These are phyloP conservation scores for Dendrocincla fuliginosa DNA, from an alignment of 2,797 vertebrate species.

Conservation along the genomic window DNA sequence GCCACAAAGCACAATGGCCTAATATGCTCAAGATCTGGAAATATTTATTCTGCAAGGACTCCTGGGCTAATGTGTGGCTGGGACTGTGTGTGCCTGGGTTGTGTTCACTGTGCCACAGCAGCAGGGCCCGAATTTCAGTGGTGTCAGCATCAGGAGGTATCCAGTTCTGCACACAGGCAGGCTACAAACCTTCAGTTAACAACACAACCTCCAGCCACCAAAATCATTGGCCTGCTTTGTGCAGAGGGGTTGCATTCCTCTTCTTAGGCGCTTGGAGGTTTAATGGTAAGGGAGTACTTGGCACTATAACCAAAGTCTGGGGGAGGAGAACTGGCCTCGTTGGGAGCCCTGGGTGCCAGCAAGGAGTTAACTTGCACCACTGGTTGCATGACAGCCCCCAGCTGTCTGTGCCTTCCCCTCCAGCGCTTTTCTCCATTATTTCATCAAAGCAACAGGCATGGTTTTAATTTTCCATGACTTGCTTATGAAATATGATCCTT, in stretches of 20 bases:
- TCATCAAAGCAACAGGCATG: conserved; percentile 62
- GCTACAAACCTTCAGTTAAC: not conserved
- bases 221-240: not conserved
- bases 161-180: not conserved
- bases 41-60: not conserved
- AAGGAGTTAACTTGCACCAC: conserved; percentile 53
- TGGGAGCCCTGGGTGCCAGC: not conserved
- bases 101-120: not conserved
- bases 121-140: not conserved
- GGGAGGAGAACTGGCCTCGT: not conserved
- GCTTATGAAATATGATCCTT: conserved; percentile 55
- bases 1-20: not conserved
- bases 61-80: not conserved
- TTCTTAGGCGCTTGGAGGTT: not conserved
- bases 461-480: conserved; percentile 67
- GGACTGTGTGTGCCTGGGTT: not conserved
- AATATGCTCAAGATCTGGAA: not conserved
- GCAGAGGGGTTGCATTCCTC: not conserved
- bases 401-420: conserved; percentile 54
- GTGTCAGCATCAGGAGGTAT: not conserved
- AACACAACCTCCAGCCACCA: not conserved
- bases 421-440: conserved; percentile 51
- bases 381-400: conserved; percentile 40
- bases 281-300: not conserved
- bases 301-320: not conserved